phyloP scores from a whole-genome alignment of 2,888 invertebrate species.

The Polietes domitor region DNA sequence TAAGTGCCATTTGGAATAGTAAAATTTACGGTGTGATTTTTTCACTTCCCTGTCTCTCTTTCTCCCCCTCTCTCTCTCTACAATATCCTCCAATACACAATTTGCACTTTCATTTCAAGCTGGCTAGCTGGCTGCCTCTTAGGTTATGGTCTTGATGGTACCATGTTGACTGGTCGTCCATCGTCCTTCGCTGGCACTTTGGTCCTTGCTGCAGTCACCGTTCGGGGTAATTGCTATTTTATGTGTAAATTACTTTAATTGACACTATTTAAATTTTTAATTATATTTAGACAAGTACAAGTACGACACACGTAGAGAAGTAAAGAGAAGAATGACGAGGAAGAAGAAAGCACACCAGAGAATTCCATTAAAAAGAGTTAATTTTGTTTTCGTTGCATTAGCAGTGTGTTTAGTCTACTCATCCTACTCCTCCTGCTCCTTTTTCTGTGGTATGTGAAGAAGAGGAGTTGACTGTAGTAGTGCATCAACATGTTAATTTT shows the following conservation, averaged over 20 bases:
- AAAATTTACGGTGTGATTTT: conserved; percentile 57
- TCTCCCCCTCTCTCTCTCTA: too few species aligned
- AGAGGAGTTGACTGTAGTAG: not conserved
- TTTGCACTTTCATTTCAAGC: not conserved
- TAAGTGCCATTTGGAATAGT: conserved; percentile 57
- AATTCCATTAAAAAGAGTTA: not conserved
- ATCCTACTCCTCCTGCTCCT: too few species aligned
- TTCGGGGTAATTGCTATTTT: conserved; percentile 62
- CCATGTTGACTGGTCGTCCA: conserved; percentile 10
- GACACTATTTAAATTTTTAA: conserved; percentile 65
- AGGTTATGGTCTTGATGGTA: not conserved
- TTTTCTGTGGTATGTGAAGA: too few species aligned
- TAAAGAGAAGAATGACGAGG: not conserved
- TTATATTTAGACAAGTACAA: conserved; percentile 38
- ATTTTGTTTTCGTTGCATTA: conserved; percentile 8
- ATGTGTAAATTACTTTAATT: conserved; percentile 66
- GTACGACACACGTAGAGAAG: not conserved
- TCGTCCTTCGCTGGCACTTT: not conserved
- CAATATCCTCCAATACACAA: too few species aligned
- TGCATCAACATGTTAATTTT: conserved; percentile 1
- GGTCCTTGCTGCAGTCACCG: conserved; percentile 27
- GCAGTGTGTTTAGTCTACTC: not conserved
- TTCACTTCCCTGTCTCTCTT: not conserved
- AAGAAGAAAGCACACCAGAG: not conserved
- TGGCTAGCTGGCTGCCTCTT: not conserved